phyloP scores from a whole-genome alignment of 2,113 vertebrate species.

The Actenoides hombroni region DNA sequence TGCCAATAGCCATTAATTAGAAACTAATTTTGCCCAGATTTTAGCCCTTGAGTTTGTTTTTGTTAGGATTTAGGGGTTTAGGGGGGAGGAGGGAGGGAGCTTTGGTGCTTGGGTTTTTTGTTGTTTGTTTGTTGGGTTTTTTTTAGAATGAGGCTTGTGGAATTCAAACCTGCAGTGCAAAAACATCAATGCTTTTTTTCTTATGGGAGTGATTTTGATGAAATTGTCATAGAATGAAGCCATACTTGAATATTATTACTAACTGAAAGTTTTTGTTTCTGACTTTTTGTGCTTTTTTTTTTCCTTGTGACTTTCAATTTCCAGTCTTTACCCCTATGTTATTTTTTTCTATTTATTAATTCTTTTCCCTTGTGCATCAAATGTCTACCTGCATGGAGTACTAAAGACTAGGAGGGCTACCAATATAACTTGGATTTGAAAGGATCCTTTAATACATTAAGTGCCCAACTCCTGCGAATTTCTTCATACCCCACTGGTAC shows the following conservation, averaged over 20 bases:
- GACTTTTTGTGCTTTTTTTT: background rate
- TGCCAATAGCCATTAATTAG: background rate
- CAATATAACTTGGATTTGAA: background rate
- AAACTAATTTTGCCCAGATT: background rate
- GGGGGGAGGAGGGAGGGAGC: too few relatives aligned
- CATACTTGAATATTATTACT: background rate
- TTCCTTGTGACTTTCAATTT: background rate
- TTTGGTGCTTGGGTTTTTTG: background rate
- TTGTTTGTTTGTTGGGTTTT: background rate
- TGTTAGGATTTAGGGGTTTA: background rate
- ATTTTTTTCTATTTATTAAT: background rate
- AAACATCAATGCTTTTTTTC: background rate
- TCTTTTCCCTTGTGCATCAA: background rate
- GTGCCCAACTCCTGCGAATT: background rate
- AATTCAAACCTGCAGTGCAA: background rate
- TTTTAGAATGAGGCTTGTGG: background rate
- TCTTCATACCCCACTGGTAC: background rate
- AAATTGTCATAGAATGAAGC: background rate
- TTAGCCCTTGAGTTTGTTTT: background rate
- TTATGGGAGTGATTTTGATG: background rate
- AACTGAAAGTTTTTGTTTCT: background rate
- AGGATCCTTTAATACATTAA: background rate
- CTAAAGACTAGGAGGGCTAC: background rate
- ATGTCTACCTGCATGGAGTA: background rate
- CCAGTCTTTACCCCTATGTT: background rate